Evolutionary conservation across 64 coral and sea anemone genomes (phyloP).

Genomic region (Acropora tenuis): DNA sequence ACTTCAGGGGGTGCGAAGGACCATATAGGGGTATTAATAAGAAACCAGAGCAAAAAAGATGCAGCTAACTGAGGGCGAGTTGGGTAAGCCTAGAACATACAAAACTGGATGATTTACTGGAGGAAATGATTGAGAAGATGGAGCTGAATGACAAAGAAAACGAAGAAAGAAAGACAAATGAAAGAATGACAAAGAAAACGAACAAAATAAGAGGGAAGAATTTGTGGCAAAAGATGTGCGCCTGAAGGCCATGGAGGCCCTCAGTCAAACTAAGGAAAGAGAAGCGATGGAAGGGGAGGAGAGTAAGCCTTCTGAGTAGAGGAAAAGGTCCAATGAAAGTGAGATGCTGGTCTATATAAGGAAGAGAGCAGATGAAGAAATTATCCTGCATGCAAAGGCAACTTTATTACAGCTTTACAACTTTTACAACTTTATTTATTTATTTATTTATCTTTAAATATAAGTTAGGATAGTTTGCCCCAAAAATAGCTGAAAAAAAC

Average conservation of each 20-base stretch:
- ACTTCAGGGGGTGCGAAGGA: constrained; percentile 18
- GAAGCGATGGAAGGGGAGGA: constrained; percentile 25
- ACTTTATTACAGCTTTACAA: no score
- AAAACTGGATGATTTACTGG: constrained; percentile 19
- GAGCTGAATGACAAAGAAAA: neutral
- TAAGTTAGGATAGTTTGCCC: no score
- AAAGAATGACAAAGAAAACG: constrained; percentile 62
- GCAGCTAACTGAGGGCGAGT: constrained; percentile 46
- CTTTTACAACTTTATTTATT: no score
- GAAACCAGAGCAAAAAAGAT: constrained; percentile 46
- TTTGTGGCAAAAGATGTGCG: constrained; percentile 28
- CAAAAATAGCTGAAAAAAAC: no score
- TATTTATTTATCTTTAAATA: no score
- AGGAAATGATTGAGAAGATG: constrained; percentile 55
- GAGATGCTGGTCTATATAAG: constrained; percentile 28
- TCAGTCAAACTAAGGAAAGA: constrained; percentile 51
- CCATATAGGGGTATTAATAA: constrained; percentile 46
- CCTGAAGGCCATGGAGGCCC: neutral
- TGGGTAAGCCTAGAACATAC: constrained; percentile 41
- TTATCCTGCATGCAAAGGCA: constrained; percentile 31
- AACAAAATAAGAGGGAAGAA: constrained; percentile 61
- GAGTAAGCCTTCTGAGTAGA: constrained; percentile 29
- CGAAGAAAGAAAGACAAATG: neutral
- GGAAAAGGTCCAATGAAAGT: constrained; percentile 16
- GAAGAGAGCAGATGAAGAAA: constrained; percentile 17